Evolutionary conservation across 2,113 vertebrate genomes (phyloP), one percentile per base, ranked within the genome.

Genomic region (Gasterosteus aculeatus): DNA sequence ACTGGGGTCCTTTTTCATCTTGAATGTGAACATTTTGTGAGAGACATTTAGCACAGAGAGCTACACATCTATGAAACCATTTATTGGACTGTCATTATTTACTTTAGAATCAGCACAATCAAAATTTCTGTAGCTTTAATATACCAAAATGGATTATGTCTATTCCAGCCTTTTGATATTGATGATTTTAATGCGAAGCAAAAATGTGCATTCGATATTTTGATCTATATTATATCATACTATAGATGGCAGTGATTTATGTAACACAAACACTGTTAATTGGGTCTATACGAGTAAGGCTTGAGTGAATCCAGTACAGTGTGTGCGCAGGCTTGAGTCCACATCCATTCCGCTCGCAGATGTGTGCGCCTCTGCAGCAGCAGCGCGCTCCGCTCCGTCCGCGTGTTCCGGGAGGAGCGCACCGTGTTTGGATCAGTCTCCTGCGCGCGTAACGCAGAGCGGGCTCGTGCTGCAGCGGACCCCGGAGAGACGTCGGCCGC

Each of bases 401-500:
- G 59, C 59, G 57, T 35, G 16, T 66, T 74, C 19, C 56, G 62
- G 77, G 80, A 75, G 80, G 77, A 64, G 82, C 78, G 81, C 80
- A 66, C 80, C 60, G 49, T 33, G 51, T 61, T 31, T 8, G 35
- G 63, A 71, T 81, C 77, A 71, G 51, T 72, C 66, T 59, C 38
- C 69, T 51, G 41, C 61, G 78, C 57, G 83, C 75, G 74, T 63
- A 60, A 68, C 5, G 82, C 75, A 49, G 62, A 70, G 35, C 35
- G 7, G 3, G 35, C 57, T 4, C 18, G 15, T 29, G 60, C 54
- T 57, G 22, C 58, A 42, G 15, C 69, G 57, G 70, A 83, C 67
- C 60, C 22, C 41, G 8, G 29, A 47, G 57, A 54, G 53, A 44
- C 31, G n/a, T 26, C 22, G 22, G 47, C 22, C 22, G 12, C 26